Evolutionary conservation across 2,888 invertebrate genomes (phyloP), one percentile per base, ranked within the genome.

Genomic region (Myathropa florea): DNA sequence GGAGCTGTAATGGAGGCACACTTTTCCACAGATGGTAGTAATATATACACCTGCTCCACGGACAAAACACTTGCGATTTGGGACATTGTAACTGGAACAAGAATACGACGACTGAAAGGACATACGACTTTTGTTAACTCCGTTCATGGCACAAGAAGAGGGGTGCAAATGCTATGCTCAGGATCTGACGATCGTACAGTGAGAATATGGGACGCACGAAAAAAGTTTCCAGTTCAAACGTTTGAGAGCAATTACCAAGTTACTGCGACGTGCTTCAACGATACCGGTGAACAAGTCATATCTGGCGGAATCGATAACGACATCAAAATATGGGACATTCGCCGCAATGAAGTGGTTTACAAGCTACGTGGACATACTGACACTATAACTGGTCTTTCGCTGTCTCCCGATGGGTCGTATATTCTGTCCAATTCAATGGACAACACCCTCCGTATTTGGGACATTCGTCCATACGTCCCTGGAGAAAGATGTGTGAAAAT

Each of bases 391-490:
- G 98, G 97, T 4, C 91, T 99, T 88, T 94, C 97, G 0, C 83
- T 92, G 0, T 92, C 92, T 0, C 92, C 92, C 0, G 92, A 92
- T 75, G 97, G 97, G 0, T 97, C 97, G 0, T 98, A 98, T 91
- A 94, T 99, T 12, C 93, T 99, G 18, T 97, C 98, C 0, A 99
- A 99, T 94, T 95, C 98, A 0, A 99, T 99, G 99, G 99, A 99
- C 92, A 97, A 97, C 91, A 97, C 98, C 1, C 94, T 99, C 36
- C 94, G 99, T 78, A 97, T 99, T 90, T 99, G 99, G 99, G 99
- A 99, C 93, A 96, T 99, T 71, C 94, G 99, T 28, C 98, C 99
- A 0, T 99, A 97, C 93, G 98, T 98, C 1, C 97, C 98, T 0
- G 95, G 95, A 53, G 98, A 98, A 91, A 94, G 99, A 88, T 98